phyloP scores from a whole-genome alignment of 2,113 vertebrate genomes.

The Cephalopholis sonnerati region DNA sequence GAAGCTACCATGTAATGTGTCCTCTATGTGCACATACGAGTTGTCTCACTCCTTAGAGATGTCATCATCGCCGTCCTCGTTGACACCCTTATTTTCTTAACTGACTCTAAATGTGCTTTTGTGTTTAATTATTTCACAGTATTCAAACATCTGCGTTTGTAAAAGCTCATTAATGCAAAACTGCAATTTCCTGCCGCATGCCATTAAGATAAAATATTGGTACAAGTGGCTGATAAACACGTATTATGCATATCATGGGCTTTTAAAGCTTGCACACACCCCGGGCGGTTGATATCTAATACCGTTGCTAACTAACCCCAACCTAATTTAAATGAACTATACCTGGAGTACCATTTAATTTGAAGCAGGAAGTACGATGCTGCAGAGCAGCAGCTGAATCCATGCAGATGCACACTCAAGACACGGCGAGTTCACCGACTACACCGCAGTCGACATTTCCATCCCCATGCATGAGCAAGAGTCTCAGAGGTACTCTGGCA shows the following conservation, averaged over 20 bases:
- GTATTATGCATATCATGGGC: constrained; percentile 21
- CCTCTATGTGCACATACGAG: background rate
- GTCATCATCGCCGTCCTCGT: background rate
- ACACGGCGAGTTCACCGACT: background rate
- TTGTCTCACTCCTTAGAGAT: background rate
- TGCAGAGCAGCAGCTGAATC: constrained; percentile 14
- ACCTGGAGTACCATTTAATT: constrained; percentile 33
- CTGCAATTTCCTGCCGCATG: constrained; percentile 46
- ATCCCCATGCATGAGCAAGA: background rate
- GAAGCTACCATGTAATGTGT: constrained; percentile 2
- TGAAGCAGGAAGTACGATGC: background rate
- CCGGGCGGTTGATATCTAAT: constrained; percentile 40
- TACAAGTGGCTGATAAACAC: constrained; percentile 49
- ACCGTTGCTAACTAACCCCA: constrained; percentile 19
- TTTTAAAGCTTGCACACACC: constrained; percentile 40
- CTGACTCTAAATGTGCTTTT: constrained; percentile 1
- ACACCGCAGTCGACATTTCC: constrained; percentile 25
- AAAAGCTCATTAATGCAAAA: constrained; percentile 51
- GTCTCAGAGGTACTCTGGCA: constrained; percentile 59
- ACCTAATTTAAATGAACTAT: constrained; percentile 46
- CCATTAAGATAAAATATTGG: constrained; percentile 40
- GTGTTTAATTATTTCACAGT: constrained; percentile 13
- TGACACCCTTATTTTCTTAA: constrained; percentile 15
- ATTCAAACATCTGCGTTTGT: background rate
- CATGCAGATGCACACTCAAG: background rate